Evolutionary conservation across 53 echinoderm and acorn worm genomes (phyloP), one percentile per base, ranked within the genome.

Genomic region (Luidia sarsii): DNA sequence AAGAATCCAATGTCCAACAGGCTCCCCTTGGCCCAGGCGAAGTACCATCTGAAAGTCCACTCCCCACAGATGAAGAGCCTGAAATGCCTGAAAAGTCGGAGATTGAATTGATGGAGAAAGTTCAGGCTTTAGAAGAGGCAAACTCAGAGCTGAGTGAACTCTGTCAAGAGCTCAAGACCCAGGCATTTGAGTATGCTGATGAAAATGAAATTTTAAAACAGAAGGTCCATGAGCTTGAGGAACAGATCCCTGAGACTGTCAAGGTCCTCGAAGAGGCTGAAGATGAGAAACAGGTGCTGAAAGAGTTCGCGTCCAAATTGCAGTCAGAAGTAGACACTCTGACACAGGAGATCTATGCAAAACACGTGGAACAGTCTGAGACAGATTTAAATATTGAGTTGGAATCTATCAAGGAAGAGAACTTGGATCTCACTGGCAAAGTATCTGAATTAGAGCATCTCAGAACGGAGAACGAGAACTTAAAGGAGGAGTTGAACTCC

Each of bases 71-170:
- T 32, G 59, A 22, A 43, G 75, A 65, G 30, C 19, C 10, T 18
- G 61, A 67, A 21, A 39, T 50, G 31, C 37, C 65, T 64, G 94
- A 99, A 68, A 99, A 91, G 59, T 94, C 94, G 25, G 99, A 95
- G 65, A 75, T 55, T 41, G 90, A 92, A 56, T 80, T 95, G 3
- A 90, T 92, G 88, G 92, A 92, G 55, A 89, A 95, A 49, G 82
- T 90, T 25, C 70, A 87, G 32, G 71, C 63, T 1, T 70, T 92
- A 33, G 80, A 93, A 34, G 67, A 83, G 15, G 67, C 64, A 22
- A 88, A 94, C 63, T 28, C 28, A 49, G 86, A 85, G 50, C 57
- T 91, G 9, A 75, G 64, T 21, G 82, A 91, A 20, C 67, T 88
- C 16, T 77, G 88, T 33, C 82, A 85, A 39, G 63, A 80, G 16